Base-by-base conservation (phyloP, 2,113 vertebrate genomes). In the Taurulus bubalis region DNA sequence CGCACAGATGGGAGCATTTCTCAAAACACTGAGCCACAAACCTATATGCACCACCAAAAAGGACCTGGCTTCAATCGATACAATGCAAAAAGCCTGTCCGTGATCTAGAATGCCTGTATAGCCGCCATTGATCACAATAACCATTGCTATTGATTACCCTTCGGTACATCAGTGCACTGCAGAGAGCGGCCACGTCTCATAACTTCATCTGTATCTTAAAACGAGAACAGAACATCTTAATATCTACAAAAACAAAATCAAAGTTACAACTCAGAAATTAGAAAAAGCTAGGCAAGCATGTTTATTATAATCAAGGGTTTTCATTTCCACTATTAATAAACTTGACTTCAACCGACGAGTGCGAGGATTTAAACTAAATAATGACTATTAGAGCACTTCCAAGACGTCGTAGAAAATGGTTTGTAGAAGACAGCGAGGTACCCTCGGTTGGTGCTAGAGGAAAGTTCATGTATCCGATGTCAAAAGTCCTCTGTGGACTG, bases 1-100 rank as follows among this genome's bases (percentile, higher is more conserved):
- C 20, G 74, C 67, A 49, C 80, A 85, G 77, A 84, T 75, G 79
- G 76, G 80, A 83, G 65, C 10, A 18, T 82, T 80, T 83, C 55
- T 77, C 71, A 82, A 76, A 73, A 72, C 72, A 67, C 51, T 32
- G 49, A 20, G 9, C 5, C 38, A 71, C 24, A 11, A 69, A 42
- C 62, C 83, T 70, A n/a, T 51, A 70, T 59, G 4, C 40, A 34
- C 2, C 62, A 74, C 38, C 60, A 73, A 59, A 49, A n/a, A 16
- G 22, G 8, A 49, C 0, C 6, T n/a, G 24, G n/a, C 12, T 64
- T 24, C 55, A 55, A 34, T 55, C 22, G 30, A 1, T 16, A 8
- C 51, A 68, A n/a, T 30, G 18, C 16, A 18, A 12, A 36, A 58
- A 18, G 42, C 45, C 60, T 53, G 47, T 7, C 32, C 3, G 8